Conservation (phyloP, 2,888 invertebrate species). For the Boloria euphrosyne region DNA sequence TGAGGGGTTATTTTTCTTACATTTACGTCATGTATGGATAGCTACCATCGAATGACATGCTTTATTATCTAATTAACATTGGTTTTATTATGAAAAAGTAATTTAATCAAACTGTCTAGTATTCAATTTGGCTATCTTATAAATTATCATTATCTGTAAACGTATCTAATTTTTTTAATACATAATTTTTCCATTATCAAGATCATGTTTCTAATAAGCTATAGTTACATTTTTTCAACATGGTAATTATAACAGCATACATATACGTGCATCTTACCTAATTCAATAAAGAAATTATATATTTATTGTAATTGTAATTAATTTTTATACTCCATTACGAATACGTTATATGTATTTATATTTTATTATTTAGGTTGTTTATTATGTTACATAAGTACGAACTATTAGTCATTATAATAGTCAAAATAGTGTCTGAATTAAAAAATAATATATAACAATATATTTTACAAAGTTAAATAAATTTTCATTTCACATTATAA, state of each 20-base stretch:
- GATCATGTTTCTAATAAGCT: no score
- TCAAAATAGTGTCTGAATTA: not conserved
- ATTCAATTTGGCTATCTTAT: no score
- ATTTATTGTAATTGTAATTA: not conserved
- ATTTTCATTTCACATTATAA: not conserved
- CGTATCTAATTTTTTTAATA: no score
- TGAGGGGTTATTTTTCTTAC: conserved; percentile 16
- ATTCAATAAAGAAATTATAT: not conserved
- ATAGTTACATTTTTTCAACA: no score
- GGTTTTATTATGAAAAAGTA: not conserved
- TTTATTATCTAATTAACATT: conserved; percentile 1
- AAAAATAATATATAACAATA: no score
- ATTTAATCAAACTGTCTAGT: not conserved
- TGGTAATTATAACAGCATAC: not conserved
- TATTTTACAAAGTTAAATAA: not conserved
- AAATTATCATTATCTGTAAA: no score
- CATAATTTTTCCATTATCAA: no score
- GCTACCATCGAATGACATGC: conserved; percentile 30
- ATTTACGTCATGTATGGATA: conserved; percentile 26
- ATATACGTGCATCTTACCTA: conserved; percentile 16
- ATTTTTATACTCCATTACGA: conserved; percentile 6
- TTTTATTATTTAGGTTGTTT: not conserved
- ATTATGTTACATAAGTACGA: no score
- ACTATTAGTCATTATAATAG: conserved; percentile 4
- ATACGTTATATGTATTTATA: conserved; percentile 8